Evolutionary conservation across 2,888 invertebrate genomes (phyloP), one percentile per base, ranked within the genome.

Genomic region (Poecilus cupreus): DNA sequence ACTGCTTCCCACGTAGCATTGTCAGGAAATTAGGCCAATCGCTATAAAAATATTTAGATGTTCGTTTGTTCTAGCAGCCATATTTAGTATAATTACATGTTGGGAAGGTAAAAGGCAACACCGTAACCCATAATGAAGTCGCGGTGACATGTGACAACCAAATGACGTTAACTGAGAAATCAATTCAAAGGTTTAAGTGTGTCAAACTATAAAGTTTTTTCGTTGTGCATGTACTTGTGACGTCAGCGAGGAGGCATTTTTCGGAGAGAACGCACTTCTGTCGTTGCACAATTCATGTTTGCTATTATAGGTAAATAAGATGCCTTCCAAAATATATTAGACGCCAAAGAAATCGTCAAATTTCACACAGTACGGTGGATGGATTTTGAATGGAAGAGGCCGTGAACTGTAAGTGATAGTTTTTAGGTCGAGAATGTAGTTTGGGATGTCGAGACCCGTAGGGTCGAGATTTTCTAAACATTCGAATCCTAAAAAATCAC

Each of bases 21-120:
- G 51, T 51, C 39, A 60, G 64, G 64, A 68, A 68, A 68, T 68
- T 68, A 37, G 64, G 64, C 64, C 64, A 68, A 18, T 51, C 64
- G 39, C 64, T 32, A 32, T 68, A 68, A 68, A 68, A 68, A 68
- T 68, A 68, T 68, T 68, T 68, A 51, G 51, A 51, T 51, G 51
- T 51, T 51, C 51, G 51, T 51, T 51, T 51, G 51, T 51, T 51
- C 51, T 51, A 51, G 51, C 8, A 51, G 51, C 51, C 51, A 51
- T 51, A 51, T 51, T 51, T 51, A 51, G 51, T 2, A 51, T 51
- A 51, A 51, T 51, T 51, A 51, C 51, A 51, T 51, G 51, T 51
- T 51, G 3, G 43, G 43, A 3, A 51, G 51, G 51, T 51, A 51
- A 46, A 46, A n/a, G n/a, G 13, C n/a, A 3, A 32, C 32, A 32